These are phyloP conservation scores for Caenorhabditis sulstoni DNA, from an alignment of 2,888 invertebrate genomes.

Conservation along the genomic window DNA sequence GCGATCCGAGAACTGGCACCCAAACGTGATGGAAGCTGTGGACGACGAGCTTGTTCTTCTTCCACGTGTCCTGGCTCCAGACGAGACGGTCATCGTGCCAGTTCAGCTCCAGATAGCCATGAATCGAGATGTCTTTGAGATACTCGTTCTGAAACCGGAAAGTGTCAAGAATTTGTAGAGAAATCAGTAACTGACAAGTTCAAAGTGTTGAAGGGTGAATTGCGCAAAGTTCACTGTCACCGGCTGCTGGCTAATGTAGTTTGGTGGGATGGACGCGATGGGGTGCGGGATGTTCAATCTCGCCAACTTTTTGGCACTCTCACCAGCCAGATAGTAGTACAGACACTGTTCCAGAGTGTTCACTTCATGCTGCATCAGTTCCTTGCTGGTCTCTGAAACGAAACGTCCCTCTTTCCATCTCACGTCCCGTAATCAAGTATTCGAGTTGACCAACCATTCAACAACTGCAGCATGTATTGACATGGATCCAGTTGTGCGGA, in stretches of 20 bases:
- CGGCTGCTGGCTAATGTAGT: constrained; percentile 68
- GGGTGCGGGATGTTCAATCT: constrained; percentile 75
- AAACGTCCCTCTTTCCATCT: background rate
- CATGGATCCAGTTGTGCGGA: constrained; percentile 71
- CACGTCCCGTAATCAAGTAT: too few relatives aligned
- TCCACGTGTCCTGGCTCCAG: constrained; percentile 72
- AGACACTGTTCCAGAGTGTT: constrained; percentile 79
- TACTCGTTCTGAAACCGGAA: constrained; percentile 75
- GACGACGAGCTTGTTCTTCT: constrained; percentile 75
- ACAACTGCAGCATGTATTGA: constrained; percentile 69
- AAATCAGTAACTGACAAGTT: constrained; percentile 67
- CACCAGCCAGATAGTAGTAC: constrained; percentile 79
- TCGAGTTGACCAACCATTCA: constrained; percentile 58
- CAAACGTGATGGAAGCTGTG: constrained; percentile 79
- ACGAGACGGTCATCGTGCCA: constrained; percentile 66
- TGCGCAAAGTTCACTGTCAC: constrained; percentile 76
- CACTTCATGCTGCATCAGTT: constrained; percentile 74
- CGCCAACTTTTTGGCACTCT: constrained; percentile 68
- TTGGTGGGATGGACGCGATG: constrained; percentile 79
- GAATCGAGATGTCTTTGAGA: constrained; percentile 76
- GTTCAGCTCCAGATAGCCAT: constrained; percentile 71
- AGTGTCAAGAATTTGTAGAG: background rate
- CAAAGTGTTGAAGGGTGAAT: constrained; percentile 79
- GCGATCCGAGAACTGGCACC: constrained; percentile 77
- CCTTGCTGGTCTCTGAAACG: constrained; percentile 47